Evolutionary conservation across 2,888 invertebrate genomes (phyloP).

Genomic region (Drosophila heteroneura): DNA sequence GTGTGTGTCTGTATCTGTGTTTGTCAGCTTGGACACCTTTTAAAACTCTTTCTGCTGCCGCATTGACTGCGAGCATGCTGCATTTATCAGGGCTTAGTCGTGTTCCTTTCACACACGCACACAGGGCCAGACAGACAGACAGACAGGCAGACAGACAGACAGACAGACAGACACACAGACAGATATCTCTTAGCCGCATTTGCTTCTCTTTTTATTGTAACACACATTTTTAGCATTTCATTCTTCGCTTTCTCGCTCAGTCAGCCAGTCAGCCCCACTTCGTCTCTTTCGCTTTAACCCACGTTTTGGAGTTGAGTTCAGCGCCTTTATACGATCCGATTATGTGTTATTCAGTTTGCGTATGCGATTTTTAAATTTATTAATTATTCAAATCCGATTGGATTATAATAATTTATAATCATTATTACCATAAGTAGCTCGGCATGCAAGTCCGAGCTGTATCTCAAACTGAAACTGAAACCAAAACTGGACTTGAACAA

Average conservation of each 20-base stretch:
- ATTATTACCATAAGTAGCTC: slow-evolving; percentile 77
- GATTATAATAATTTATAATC: slow-evolving; percentile 86
- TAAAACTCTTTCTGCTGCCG: slow-evolving; percentile 52
- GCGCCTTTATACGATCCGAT: slow-evolving; percentile 70
- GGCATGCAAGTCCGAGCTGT: slow-evolving; percentile 30
- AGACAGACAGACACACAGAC: slow-evolving; percentile 13
- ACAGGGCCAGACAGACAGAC: slow-evolving; percentile 1
- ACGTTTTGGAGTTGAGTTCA: slow-evolving; percentile 40
- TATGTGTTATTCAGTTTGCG: slow-evolving; percentile 61
- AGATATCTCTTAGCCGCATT: slow-evolving; percentile 53
- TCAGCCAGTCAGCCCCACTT: background rate
- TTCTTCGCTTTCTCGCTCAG: slow-evolving; percentile 66
- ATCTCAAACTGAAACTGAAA: slow-evolving; percentile 19
- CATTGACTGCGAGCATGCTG: slow-evolving; percentile 27
- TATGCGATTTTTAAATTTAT: slow-evolving; percentile 79
- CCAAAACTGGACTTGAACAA: slow-evolving; percentile 14
- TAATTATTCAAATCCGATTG: slow-evolving; percentile 86
- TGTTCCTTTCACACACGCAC: slow-evolving; percentile 57
- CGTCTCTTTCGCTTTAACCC: background rate
- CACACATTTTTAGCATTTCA: slow-evolving; percentile 77
- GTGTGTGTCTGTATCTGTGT: slow-evolving; percentile 23
- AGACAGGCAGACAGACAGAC: background rate
- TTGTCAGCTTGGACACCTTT: slow-evolving; percentile 61
- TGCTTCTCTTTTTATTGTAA: slow-evolving; percentile 62
- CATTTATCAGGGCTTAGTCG: slow-evolving; percentile 72